Evolutionary conservation across 1,140 invertebrate genomes (phyloP).

Genomic region (Epicauta chinensis): DNA sequence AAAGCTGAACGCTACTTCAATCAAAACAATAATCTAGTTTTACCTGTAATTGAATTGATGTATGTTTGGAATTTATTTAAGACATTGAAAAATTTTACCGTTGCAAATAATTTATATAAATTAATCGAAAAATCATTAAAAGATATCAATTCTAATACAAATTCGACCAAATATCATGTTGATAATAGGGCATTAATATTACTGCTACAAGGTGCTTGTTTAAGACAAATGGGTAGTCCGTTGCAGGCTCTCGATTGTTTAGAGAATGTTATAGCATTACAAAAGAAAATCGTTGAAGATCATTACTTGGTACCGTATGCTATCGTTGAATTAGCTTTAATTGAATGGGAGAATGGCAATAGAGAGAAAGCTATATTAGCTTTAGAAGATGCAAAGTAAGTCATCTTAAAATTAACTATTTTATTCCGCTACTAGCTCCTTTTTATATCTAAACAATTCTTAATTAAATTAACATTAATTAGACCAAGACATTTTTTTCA

Average conservation of each 20-base stretch:
- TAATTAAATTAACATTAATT: too few relatives aligned
- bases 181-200: constrained; percentile 76
- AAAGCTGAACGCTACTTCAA: constrained; percentile 73
- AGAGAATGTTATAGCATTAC: constrained; percentile 58
- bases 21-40: constrained; percentile 65
- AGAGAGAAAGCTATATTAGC: constrained; percentile 60
- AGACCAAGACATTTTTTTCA: too few relatives aligned
- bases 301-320: constrained; percentile 82
- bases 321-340: constrained; percentile 75
- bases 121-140: constrained; percentile 61
- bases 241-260: constrained; percentile 73
- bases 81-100: constrained; percentile 64
- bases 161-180: constrained; percentile 53
- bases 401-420: too few relatives aligned
- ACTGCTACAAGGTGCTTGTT: constrained; percentile 77
- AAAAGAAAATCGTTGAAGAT: constrained; percentile 77
- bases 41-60: constrained; percentile 83
- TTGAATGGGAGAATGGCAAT: constrained; percentile 64
- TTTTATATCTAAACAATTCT: too few relatives aligned
- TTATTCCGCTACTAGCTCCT: too few relatives aligned
- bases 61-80: constrained; percentile 94
- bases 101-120: constrained; percentile 65
- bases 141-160: constrained; percentile 27
- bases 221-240: constrained; percentile 64
- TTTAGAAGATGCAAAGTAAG: constrained; percentile 78